Base-by-base conservation (phyloP, 2,113 vertebrate genomes). In the Pachyramphus minor region DNA sequence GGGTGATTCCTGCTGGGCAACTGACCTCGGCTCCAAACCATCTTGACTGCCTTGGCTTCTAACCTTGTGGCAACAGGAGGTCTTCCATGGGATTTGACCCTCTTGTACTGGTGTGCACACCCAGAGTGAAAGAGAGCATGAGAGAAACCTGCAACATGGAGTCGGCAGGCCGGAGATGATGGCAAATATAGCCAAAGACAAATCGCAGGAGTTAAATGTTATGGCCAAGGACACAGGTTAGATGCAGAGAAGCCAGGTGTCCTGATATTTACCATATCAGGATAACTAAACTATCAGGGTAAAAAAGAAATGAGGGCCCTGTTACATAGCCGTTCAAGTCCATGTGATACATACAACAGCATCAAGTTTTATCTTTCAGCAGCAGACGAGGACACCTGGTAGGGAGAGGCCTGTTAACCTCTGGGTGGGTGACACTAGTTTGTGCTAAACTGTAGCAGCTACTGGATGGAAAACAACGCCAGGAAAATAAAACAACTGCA, bases 401-500 rank as follows among this genome's bases (percentile, higher is more conserved):
- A 22, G 39, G 37, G 45, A 71, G 39, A 63, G 35, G 3, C 11
- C 52, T 60, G 11, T 74, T 75, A 53, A 59, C 20, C 14, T 78
- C n/a, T 0, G 0, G 9, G 37, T 44, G 28, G 25, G 17, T 77
- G 47, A 68, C 50, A 80, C 84, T 23, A 20, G 30, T 83, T 86
- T 68, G 30, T 64, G 39, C 15, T 47, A 10, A 35, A 53, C 31
- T 81, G n/a, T 50, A 39, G 30, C 47, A 59, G 60, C 47, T 94
- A 81, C 88, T 68, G 73, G 37, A 41, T 53, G 16, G 62, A 84
- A 77, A 89, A 56, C 33, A 92, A 31, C 0, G 2, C 30, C 56
- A 93, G 78, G 24, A 72, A 86, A 88, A 63, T 45, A 94, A 90
- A 88, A 87, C 55, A 91, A 82, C n/a, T 84, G 52, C 60, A 83